These are phyloP conservation scores for Acrocyrtus sp. DNA, from an alignment of 2,888 invertebrate species.

Conservation along the genomic window DNA sequence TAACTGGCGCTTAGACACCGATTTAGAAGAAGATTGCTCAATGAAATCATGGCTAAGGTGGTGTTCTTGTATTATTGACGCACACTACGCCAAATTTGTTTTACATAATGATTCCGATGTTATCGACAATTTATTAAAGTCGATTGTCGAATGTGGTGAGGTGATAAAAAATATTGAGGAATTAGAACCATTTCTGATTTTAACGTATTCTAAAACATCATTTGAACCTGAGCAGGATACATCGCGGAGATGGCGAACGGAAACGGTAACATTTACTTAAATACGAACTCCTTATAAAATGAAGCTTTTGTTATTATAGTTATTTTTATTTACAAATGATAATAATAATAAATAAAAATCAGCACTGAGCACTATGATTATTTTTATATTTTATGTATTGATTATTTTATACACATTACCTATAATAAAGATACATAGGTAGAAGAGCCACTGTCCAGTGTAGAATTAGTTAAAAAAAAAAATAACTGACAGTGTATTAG, in stretches of 20 bases:
- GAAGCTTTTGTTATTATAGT: too few species aligned
- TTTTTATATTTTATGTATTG: too few species aligned
- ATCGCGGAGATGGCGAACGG: conserved; percentile 44
- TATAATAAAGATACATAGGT: too few species aligned
- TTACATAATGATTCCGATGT: conserved; percentile 48
- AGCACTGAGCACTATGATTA: too few species aligned
- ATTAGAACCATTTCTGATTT: conserved; percentile 51
- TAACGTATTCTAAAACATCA: conserved; percentile 43
- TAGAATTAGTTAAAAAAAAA: too few species aligned
- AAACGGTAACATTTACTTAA: conserved; percentile 48
- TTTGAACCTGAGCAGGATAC: conserved; percentile 41
- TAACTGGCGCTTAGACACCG: conserved; percentile 30
- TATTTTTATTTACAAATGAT: too few species aligned
- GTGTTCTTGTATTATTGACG: conserved; percentile 55
- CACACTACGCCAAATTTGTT: conserved; percentile 59
- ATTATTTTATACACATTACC: too few species aligned
- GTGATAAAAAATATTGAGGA: conserved; percentile 53
- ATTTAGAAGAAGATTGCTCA: conserved; percentile 9
- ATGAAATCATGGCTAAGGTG: conserved; percentile 54
- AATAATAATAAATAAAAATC: too few species aligned
- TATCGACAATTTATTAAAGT: conserved; percentile 42
- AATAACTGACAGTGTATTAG: too few species aligned
- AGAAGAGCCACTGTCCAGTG: too few species aligned
- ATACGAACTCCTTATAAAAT: conserved; percentile 7
- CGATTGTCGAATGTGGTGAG: conserved; percentile 47